Evolutionary conservation across 2,113 vertebrate species (phyloP), one percentile per base, ranked within the genome.

Genomic region (Oostethus manadensis): DNA sequence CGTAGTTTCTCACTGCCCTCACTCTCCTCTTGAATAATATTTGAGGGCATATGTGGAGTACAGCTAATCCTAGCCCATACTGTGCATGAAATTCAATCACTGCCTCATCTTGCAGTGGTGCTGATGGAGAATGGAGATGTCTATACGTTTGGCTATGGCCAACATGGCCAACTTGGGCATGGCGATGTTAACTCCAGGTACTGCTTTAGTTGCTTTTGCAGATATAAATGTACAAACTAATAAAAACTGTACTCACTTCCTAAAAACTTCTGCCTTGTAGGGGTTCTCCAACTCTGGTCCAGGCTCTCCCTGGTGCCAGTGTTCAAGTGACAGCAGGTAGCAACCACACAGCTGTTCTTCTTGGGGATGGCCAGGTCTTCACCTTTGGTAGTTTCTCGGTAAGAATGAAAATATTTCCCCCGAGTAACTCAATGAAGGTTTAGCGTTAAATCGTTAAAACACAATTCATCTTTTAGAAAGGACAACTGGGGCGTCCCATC

Each of bases 381-480:
- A 99, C 96, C 6, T 99, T 99, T 79, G 97, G 96, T 81, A 98
- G 96, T 77, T 99, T 99, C 84, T 99, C 97, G 79, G 97, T 99
- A 92, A 92, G 94, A 55, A 40, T 42, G 70, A 55, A 62, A 46
- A 29, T 5, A 51, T 17, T 46, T 2, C 14, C 2, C 1, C 17
- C 17, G 1, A 47, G 21, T 16, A 20, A 21, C 1, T 45, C 14
- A 44, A 57, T 18, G 9, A 11, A 1, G n/a, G 18, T 45, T 9
- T 26, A 42, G 23, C 20, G 4, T 45, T 16, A 22, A 23, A 17
- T 15, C 4, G 1, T 20, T 22, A 17, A 58, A 45, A 44, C 21
- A n/a, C 21, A 23, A 57, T 65, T 64, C 7, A 50, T 54, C 18
- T 67, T 71, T 15, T 83, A 99, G 97, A 99, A 99, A 92, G 97